Conservation (phyloP, 2,113 vertebrate species). For the Maccullochella peelii region DNA sequence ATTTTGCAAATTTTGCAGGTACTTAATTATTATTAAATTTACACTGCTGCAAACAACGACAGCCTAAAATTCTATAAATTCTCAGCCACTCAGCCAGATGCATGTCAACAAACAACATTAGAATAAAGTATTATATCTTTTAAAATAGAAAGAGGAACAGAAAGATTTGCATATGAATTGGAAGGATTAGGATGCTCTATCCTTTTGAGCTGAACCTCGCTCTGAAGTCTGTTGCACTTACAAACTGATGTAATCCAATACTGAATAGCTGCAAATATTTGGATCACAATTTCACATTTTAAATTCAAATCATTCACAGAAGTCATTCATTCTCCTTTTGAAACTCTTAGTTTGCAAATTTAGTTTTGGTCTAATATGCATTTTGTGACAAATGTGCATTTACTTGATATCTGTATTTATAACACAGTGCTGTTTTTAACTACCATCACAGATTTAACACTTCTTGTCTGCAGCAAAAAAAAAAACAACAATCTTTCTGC, state of each 20-base stretch:
- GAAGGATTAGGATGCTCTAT: not conserved
- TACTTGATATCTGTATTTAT: conserved; percentile 12
- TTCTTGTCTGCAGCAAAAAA: conserved; percentile 31
- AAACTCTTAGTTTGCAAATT: conserved; percentile 8
- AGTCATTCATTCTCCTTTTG: not conserved
- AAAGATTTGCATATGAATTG: not conserved
- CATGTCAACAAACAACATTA: conserved; percentile 44
- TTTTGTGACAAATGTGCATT: conserved; percentile 10
- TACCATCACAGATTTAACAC: conserved; percentile 24
- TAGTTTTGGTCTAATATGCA: not conserved
- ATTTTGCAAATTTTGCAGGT: not conserved
- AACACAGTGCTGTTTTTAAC: conserved; percentile 25
- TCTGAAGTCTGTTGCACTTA: not conserved
- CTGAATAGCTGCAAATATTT: conserved; percentile 22
- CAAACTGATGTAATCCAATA: not conserved
- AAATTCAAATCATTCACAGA: conserved; percentile 10
- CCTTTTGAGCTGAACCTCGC: not conserved
- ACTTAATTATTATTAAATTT: not conserved
- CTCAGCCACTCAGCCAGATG: conserved; percentile 55
- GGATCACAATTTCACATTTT: not conserved
- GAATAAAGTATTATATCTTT: conserved; percentile 42
- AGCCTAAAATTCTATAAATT: conserved; percentile 60
- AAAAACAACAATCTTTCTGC: not conserved
- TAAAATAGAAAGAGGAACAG: not conserved
- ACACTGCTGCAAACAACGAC: conserved; percentile 28